Base-by-base conservation (phyloP, 2,888 invertebrate genomes). In the Ptilodon capucinus region DNA sequence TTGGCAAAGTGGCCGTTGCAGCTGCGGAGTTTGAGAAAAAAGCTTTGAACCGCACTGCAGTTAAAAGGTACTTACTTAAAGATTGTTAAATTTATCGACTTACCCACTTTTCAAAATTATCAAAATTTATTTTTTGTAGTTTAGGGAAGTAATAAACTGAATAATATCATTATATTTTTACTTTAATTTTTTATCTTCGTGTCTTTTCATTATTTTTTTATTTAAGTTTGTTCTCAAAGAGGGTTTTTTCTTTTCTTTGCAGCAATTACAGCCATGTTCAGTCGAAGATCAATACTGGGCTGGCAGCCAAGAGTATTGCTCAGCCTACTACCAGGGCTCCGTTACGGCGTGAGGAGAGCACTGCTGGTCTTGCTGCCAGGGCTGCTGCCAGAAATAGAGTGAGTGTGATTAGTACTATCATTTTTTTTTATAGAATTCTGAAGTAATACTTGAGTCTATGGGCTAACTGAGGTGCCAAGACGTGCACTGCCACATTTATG, bases 201-300 rank as follows among this genome's bases (percentile, higher is more conserved):
- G n/a, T n/a, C n/a, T n/a, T n/a, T n/a, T n/a, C n/a, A n/a, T n/a
- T n/a, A n/a, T n/a, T n/a, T n/a, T n/a, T n/a, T n/a, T n/a, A n/a
- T n/a, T n/a, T n/a, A n/a, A n/a, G n/a, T n/a, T n/a, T n/a, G n/a
- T n/a, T n/a, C n/a, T n/a, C n/a, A n/a, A n/a, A n/a, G n/a, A n/a
- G n/a, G n/a, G n/a, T 19, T 40, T 44, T 40, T 7, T 1, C 0
- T 36, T 32, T 3, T 9, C 9, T 23, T 75, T 73, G 2, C 69
- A 86, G 81, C 51, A 87, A 78, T 60, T 91, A 91, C 53, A 84
- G 77, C 44, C 89, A 91, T 84, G 88, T 91, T 4, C 86, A 84
- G 52, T 87, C 91, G 0, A 91, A 89, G 66, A 72, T 91, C 35
- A 86, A 91, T 54, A 87, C 91, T 0, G 88, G 91, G 2, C 71